Conservation (phyloP, 2,113 vertebrate species). For the Aramus guarauna region DNA sequence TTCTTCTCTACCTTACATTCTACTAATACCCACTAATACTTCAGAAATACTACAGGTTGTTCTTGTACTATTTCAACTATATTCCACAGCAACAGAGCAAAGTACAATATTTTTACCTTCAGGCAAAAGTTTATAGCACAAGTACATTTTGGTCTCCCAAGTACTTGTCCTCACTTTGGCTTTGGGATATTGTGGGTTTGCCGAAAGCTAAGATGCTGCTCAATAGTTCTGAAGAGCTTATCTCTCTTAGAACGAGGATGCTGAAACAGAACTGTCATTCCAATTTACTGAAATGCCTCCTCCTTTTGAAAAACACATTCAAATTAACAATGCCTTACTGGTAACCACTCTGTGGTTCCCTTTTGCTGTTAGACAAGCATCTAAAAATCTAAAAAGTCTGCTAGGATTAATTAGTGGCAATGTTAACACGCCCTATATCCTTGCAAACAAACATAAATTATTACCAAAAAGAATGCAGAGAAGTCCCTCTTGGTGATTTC, state of each 20-base stretch:
- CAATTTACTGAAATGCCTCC: background rate
- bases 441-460: background rate
- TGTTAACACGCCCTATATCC: background rate
- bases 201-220: background rate
- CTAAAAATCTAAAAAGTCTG: background rate
- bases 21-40: background rate
- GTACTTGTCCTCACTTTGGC: background rate
- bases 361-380: background rate
- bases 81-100: background rate
- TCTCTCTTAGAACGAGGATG: background rate
- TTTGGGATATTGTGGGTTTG: background rate
- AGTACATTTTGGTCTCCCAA: background rate
- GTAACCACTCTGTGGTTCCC: background rate
- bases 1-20: background rate
- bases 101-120: background rate
- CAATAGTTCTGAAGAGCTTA: conserved; percentile 20
- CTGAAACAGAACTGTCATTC: background rate
- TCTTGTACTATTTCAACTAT: background rate
- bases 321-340: background rate
- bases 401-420: background rate
- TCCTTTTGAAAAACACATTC: background rate
- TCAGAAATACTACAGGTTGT: background rate
- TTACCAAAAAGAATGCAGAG: background rate
- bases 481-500: background rate
- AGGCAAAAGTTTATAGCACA: background rate